Base-by-base conservation (phyloP, 1,140 invertebrate species). In the Druon quercuslanigerum region DNA sequence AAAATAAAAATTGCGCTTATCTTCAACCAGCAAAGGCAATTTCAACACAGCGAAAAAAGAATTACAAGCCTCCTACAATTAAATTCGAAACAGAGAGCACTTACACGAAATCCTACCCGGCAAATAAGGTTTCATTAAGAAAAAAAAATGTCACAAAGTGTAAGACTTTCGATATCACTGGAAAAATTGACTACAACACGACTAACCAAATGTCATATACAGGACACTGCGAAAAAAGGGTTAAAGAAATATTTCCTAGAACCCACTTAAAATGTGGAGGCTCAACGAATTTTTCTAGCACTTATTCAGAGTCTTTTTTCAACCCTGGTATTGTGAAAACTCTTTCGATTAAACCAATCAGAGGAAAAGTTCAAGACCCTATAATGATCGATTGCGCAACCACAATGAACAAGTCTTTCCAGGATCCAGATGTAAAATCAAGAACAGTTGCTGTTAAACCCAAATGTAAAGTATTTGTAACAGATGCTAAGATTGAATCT, bases 291-390 rank as follows among this genome's bases (percentile, higher is more conserved):
- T 74, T 71, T 19, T 71, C 66, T 6, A 78, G 71, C 16, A 77
- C 74, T 51, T 80, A 84, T 50, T 74, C 51, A 50, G 75, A 50
- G 19, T 82, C 82, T 2, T 84, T 82, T 74, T 50, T 76, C 52
- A 56, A 80, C 73, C 73, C 75, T 6, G 80, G 77, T 25, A 9
- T 57, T 7, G 71, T 73, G 0, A 71, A n/a, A 50, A 77, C 57
- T 50, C 50, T 70, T 71, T 19, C 73, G 16, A 73, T 50, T 3
- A 78, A 78, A 75, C 20, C 57, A 19, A 70, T n/a, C 7, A 4
- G 50, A 46, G 17, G 52, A 9, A 77, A 56, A 72, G 57, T 76
- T 57, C 19, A 54, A n/a, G 20, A 76, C 19, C 60, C 76, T 13
- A 75, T 76, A 9, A 71, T 46, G 14, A 82, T 82, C 74, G 78